These are phyloP conservation scores for Rutpela maculata DNA, from an alignment of 2,888 invertebrate species.

Conservation along the genomic window DNA sequence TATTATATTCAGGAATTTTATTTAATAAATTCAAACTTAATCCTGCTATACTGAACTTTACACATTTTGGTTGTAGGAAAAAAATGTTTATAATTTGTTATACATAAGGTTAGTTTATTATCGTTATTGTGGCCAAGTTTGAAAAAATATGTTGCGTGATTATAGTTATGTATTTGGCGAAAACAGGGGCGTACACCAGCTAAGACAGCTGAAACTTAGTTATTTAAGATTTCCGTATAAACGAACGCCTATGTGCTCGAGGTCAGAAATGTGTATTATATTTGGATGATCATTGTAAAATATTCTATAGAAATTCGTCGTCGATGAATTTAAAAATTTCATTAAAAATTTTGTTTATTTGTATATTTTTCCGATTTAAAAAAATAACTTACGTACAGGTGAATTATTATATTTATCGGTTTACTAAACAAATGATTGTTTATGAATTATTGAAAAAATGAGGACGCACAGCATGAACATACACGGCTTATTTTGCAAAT, in stretches of 20 bases:
- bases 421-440: slow-evolving; percentile 23
- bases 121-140: slow-evolving; percentile 4
- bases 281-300: slow-evolving; percentile 17
- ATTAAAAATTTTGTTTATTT: not conserved
- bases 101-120: not conserved
- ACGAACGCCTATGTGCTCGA: slow-evolving; percentile 25
- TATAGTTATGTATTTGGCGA: slow-evolving; percentile 6
- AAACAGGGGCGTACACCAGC: slow-evolving; percentile 3
- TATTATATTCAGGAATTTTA: not conserved
- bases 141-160: not conserved
- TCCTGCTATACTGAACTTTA: not conserved
- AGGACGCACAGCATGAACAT: slow-evolving; percentile 36
- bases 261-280: slow-evolving; percentile 28
- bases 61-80: not conserved
- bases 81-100: not conserved
- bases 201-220: not conserved
- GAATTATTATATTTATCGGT: not conserved
- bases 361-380: not conserved
- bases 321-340: slow-evolving; percentile 1
- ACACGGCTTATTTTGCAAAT: slow-evolving; percentile 43
- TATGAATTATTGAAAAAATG: slow-evolving; percentile 29
- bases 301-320: slow-evolving; percentile 14
- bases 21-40: not conserved
- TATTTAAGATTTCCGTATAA: not conserved
- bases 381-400: not conserved